Percentiles rank a stretch among this genome's conserved stretches.
These are phyloP conservation scores for Mallotus villosus DNA, from an alignment of 2,797 vertebrate genomes.

Conservation along the genomic window DNA sequence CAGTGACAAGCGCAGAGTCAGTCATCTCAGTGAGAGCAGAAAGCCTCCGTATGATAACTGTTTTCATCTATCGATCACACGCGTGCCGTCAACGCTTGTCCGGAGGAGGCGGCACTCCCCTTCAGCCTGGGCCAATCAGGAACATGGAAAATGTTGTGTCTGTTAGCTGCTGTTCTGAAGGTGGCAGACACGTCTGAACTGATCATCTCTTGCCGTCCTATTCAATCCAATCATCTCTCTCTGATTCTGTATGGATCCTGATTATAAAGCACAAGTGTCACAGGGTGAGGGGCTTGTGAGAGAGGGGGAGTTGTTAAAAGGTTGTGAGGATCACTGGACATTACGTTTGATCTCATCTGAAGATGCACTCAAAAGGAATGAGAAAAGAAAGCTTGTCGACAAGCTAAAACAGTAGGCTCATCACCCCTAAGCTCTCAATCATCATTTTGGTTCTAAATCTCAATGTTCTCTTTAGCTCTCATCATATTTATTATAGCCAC, in stretches of 20 bases:
- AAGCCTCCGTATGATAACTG: background rate
- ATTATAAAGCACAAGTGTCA: slow-evolving; percentile 7
- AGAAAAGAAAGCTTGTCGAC: background rate
- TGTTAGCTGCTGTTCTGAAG: background rate
- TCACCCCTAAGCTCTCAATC: background rate
- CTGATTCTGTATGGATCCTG: slow-evolving; percentile 10
- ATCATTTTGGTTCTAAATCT: too few relatives aligned
- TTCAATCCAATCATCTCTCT: slow-evolving; percentile 10
- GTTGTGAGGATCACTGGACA: background rate
- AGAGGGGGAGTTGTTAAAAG: background rate
- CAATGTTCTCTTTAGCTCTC: too few relatives aligned
- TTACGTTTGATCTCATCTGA: background rate
- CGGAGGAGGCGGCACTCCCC: background rate
- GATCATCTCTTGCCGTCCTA: background rate
- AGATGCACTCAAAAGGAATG: background rate
- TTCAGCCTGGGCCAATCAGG: background rate
- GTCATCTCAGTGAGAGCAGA: background rate
- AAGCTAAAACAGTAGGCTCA: background rate
- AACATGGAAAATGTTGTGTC: too few relatives aligned
- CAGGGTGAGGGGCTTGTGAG: background rate
- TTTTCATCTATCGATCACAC: background rate
- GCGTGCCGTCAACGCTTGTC: too few relatives aligned
- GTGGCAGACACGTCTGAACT: background rate
- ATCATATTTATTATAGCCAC: too few relatives aligned
- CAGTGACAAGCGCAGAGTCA: background rate